Evolutionary conservation across 2,113 vertebrate genomes (phyloP).

Genomic region (Polypterus senegalus): DNA sequence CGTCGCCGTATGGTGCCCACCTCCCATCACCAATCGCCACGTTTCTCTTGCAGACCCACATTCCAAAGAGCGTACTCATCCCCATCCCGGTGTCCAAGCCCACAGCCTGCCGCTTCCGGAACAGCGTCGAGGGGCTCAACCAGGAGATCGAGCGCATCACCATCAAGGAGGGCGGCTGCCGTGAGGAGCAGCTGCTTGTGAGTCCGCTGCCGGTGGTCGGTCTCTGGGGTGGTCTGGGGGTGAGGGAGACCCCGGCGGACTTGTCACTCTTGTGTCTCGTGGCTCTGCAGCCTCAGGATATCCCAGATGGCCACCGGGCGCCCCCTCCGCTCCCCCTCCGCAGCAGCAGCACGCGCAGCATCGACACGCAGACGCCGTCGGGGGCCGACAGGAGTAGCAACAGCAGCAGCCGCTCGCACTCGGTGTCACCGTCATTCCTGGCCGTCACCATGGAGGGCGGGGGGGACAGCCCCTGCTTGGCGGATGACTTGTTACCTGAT

Average conservation of each 20-base stretch:
- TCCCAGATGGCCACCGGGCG: conserved; percentile 88
- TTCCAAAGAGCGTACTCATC: conserved; percentile 84
- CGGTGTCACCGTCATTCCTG: conserved; percentile 85
- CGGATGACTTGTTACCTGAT: conserved; percentile 59
- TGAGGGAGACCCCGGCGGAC: not conserved
- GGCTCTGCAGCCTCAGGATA: conserved; percentile 74
- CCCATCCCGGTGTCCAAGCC: conserved; percentile 89
- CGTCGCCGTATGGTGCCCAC: conserved; percentile 87
- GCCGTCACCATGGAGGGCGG: conserved; percentile 73
- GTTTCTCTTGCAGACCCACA: conserved; percentile 57
- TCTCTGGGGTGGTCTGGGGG: not conserved
- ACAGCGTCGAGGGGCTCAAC: conserved; percentile 94
- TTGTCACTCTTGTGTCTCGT: not conserved
- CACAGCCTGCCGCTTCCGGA: conserved; percentile 82
- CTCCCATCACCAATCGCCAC: conserved; percentile 73
- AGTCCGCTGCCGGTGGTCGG: conserved; percentile 33
- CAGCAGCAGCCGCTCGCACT: conserved; percentile 88
- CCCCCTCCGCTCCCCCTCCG: conserved; percentile 75
- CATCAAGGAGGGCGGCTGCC: conserved; percentile 86
- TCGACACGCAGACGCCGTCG: conserved; percentile 88
- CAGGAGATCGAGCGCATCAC: conserved; percentile 96
- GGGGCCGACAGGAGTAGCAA: conserved; percentile 77
- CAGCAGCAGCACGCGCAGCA: conserved; percentile 92
- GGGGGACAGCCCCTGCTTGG: conserved; percentile 71
- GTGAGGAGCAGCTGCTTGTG: conserved; percentile 86